A percentile compares a stretch with the other conserved stretches of the same genome.
Conservation (phyloP, 2,113 vertebrate species). For the Hipposideros armiger region DNA sequence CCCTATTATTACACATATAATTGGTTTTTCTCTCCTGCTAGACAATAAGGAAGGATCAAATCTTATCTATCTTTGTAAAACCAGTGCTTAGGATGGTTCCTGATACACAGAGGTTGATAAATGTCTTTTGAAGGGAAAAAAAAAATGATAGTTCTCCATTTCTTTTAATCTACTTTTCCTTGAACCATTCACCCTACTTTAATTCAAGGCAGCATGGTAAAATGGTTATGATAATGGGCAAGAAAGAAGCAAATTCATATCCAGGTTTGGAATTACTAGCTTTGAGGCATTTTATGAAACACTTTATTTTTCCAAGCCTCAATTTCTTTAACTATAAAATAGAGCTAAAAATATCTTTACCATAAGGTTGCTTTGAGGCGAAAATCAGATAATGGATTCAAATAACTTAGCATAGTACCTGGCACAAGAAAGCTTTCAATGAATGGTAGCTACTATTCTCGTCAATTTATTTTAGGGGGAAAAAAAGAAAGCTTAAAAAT, state of each 20-base stretch:
- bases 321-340: slow-evolving; percentile 44
- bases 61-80: not conserved
- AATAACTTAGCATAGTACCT: slow-evolving; percentile 1
- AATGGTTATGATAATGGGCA: not conserved
- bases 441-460: not conserved
- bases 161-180: slow-evolving; percentile 46
- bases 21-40: not conserved
- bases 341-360: slow-evolving; percentile 3
- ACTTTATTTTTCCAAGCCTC: slow-evolving; percentile 53
- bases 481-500: slow-evolving; percentile 58
- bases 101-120: not conserved
- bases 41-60: not conserved
- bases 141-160: not conserved
- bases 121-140: not conserved
- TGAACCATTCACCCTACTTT: not conserved
- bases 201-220: not conserved
- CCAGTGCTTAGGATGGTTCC: not conserved
- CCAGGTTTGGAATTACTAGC: not conserved
- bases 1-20: not conserved
- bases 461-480: slow-evolving; percentile 20
- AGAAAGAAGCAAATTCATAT: slow-evolving; percentile 4
- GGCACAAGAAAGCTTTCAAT: slow-evolving; percentile 17
- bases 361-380: not conserved
- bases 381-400: slow-evolving; percentile 6
- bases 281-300: slow-evolving; percentile 43